phyloP scores from a whole-genome alignment of 2,888 invertebrate species.

The Nematopogon swammerdamellus region DNA sequence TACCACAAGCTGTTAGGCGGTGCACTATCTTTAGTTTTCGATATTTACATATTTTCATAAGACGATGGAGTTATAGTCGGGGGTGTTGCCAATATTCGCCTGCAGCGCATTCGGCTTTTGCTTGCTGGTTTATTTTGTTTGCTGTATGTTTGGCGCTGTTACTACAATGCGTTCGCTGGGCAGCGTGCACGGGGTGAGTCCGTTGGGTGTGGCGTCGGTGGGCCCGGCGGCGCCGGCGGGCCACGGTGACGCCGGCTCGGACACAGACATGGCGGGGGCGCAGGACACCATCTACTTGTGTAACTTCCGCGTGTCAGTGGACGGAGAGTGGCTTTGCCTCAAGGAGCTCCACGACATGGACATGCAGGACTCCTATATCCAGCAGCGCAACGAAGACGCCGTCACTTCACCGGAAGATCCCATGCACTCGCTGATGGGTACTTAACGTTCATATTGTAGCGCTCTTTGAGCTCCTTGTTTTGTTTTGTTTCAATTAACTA shows the following conservation, averaged over 20 bases:
- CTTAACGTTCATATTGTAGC: slow-evolving; percentile 9
- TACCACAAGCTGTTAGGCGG: not conserved
- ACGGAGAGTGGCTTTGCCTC: slow-evolving; percentile 95
- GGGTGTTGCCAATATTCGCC: not conserved
- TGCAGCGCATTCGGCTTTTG: slow-evolving; percentile 7
- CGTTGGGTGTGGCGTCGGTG: slow-evolving; percentile 24
- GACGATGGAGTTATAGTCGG: too few relatives aligned
- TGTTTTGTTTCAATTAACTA: too few relatives aligned
- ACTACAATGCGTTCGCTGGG: slow-evolving; percentile 49
- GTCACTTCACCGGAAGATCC: slow-evolving; percentile 61
- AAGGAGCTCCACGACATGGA: slow-evolving; percentile 91
- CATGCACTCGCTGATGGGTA: slow-evolving; percentile 56
- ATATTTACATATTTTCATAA: too few relatives aligned
- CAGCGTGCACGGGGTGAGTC: slow-evolving; percentile 41
- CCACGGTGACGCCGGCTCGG: slow-evolving; percentile 30
- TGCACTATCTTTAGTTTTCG: too few relatives aligned
- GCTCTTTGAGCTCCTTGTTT: too few relatives aligned
- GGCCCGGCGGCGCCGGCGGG: slow-evolving; percentile 16
- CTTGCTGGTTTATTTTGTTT: slow-evolving; percentile 39
- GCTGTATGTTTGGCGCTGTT: slow-evolving; percentile 38
- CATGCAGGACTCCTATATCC: slow-evolving; percentile 69
- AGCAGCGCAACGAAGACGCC: slow-evolving; percentile 59
- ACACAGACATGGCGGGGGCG: slow-evolving; percentile 75
- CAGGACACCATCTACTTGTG: slow-evolving; percentile 96
- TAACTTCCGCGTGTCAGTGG: slow-evolving; percentile 95